Evolutionary conservation across 2,113 vertebrate species (phyloP).

Genomic region (Calidris pygmaea): DNA sequence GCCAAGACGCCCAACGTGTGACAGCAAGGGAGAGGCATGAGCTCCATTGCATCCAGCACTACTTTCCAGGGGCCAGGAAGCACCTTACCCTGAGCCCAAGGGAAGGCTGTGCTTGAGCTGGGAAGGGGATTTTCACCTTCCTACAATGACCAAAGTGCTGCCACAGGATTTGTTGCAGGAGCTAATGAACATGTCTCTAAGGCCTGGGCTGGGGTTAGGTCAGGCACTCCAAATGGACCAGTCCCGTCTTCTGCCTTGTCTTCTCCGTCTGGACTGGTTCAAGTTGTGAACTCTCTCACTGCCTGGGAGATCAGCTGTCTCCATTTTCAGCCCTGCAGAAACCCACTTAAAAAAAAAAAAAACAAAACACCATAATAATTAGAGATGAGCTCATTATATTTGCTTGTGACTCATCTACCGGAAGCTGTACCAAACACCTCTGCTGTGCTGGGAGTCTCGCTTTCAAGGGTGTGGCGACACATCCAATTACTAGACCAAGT

Average conservation of each 20-base stretch:
- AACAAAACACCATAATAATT: neutral
- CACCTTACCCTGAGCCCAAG: neutral
- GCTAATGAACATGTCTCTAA: neutral
- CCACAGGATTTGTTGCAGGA: neutral
- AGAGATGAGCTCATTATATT: neutral
- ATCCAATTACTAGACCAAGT: neutral
- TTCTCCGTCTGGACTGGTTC: neutral
- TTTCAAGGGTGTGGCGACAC: neutral
- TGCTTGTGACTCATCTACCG: neutral
- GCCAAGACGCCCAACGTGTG: accelerated
- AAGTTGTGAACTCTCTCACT: neutral
- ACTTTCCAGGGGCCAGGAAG: neutral
- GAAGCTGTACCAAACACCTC: neutral
- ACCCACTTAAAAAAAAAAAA: neutral
- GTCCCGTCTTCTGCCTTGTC: neutral
- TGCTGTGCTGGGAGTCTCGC: neutral
- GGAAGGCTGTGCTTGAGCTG: neutral
- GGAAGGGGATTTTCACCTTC: neutral
- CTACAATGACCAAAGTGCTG: neutral
- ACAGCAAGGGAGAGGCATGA: accelerated
- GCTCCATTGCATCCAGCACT: neutral
- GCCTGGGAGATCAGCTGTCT: neutral
- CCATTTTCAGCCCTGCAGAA: neutral
- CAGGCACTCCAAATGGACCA: neutral
- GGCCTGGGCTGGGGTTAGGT: neutral